phyloP scores from a whole-genome alignment of 2,797 vertebrate species.

The Microchirus variegatus region DNA sequence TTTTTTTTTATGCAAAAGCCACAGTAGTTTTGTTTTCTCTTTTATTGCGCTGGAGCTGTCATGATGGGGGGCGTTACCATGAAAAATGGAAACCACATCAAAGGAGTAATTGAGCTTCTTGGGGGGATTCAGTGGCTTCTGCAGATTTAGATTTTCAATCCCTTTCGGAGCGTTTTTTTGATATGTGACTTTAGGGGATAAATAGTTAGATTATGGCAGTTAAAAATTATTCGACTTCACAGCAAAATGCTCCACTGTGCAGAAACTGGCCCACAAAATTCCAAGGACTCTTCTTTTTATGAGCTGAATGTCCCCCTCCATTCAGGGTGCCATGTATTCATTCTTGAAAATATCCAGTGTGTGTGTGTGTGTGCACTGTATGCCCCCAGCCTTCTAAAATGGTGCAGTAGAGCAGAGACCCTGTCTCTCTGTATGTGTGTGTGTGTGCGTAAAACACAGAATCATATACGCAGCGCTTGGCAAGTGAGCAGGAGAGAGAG shows the following conservation, averaged over 20 bases:
- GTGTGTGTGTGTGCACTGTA: constrained; percentile 24
- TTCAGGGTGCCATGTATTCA: constrained; percentile 11
- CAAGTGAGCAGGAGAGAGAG: constrained; percentile 34
- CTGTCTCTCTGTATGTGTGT: constrained; percentile 49
- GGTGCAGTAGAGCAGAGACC: constrained; percentile 69
- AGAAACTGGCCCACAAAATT: constrained; percentile 19
- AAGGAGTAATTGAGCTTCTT: constrained; percentile 47
- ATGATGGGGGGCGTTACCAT: constrained; percentile 33
- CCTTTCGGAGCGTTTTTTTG: constrained; percentile 11
- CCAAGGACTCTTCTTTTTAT: constrained; percentile 23
- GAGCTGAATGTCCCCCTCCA: constrained; percentile 29
- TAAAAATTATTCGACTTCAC: constrained; percentile 4
- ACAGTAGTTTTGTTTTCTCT: constrained; percentile 22
- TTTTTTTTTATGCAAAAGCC: constrained; percentile 17
- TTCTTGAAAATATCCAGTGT: constrained; percentile 13
- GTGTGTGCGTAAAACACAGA: constrained; percentile 51
- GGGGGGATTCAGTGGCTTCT: constrained; percentile 39
- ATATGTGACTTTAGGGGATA: neutral
- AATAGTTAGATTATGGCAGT: neutral
- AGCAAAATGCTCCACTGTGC: neutral
- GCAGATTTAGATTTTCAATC: constrained; percentile 20
- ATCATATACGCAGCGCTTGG: constrained; percentile 64
- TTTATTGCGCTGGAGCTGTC: constrained; percentile 33
- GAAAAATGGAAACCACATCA: constrained; percentile 55
- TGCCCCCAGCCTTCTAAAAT: constrained; percentile 58